Base-by-base conservation (phyloP, 1,140 invertebrate genomes). In the Meloidogyne hapla region DNA sequence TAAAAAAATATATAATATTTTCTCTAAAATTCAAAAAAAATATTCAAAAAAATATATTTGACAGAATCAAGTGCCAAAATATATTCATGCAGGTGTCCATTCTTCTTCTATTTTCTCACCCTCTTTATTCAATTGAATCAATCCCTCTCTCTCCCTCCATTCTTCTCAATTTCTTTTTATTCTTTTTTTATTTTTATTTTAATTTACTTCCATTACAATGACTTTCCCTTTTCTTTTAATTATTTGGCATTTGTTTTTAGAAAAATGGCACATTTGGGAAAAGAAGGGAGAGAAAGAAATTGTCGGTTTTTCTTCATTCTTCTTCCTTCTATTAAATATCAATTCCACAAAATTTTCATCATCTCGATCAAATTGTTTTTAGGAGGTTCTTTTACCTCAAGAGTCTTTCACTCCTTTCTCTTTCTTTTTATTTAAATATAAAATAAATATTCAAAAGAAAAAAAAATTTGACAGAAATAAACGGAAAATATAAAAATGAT, bases 201-300 rank as follows among this genome's bases (percentile, higher is more conserved):
- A 13, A 6, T 26, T 6, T 40, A 21, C 23, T 26, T 23, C n/a
- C 15, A 18, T 66, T 38, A 28, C n/a, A n/a, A 66, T 66, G 64
- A 66, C 64, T 66, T 33, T 8, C 33, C 9, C 33, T 33, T 66
- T 66, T 66, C 5, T 66, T 18, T 23, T 4, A 5, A 5, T 28
- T 66, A 38, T 66, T 26, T 66, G 64, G 25, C 25, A 38, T 66
- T 66, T 66, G 25, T 66, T 66, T 66, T 38, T 66, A n/a, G 15
- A 23, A 66, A 66, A 66, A 23, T n/a, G 13, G 13, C n/a, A 15
- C n/a, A 66, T 4, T n/a, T 18, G 33, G 33, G 33, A 33, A 33
- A 33, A 33, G 33, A n/a, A n/a, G 33, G 33, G 8, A 42, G 40
- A 13, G 40, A 9, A 38, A 38, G 40, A 42, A 42, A 42, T 42